Percentiles rank a stretch among this genome's conserved stretches.
Evolutionary conservation across 2,797 vertebrate species (phyloP).

Genomic region (Malacoraja senta): DNA sequence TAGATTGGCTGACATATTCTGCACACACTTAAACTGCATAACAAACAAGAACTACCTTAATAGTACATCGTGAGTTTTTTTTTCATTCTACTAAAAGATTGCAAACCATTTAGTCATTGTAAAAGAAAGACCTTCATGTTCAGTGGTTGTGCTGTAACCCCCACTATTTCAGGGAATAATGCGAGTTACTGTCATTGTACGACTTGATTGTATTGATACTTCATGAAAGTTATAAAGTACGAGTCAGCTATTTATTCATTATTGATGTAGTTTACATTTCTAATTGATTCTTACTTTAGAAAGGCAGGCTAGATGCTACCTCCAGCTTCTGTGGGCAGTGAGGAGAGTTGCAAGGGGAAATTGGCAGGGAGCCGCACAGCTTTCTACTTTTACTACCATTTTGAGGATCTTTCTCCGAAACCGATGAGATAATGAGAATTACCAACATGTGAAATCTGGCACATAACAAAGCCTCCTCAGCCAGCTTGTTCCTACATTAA

Average conservation of each 20-base stretch:
- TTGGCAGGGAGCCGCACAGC: not conserved
- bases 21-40: not conserved
- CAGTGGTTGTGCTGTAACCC: not conserved
- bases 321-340: not conserved
- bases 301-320: not conserved
- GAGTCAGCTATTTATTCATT: not conserved
- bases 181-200: not conserved
- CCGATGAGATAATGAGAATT: not conserved
- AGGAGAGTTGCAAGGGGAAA: not conserved
- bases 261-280: not conserved
- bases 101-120: not conserved
- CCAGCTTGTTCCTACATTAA: not conserved
- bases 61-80: not conserved
- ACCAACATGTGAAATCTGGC: not conserved
- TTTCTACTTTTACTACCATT: not conserved
- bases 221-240: not conserved
- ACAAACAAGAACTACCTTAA: not conserved
- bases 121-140: not conserved
- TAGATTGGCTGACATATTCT: not conserved
- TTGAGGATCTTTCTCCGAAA: not conserved
- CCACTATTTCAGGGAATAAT: not conserved
- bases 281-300: not conserved
- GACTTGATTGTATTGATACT: not conserved
- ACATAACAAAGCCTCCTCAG: not conserved
- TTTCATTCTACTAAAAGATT: not conserved